Percentiles rank a stretch among this genome's conserved stretches.
Evolutionary conservation across 2,888 invertebrate species (phyloP).

Genomic region (Chymomyza procnemis): DNA sequence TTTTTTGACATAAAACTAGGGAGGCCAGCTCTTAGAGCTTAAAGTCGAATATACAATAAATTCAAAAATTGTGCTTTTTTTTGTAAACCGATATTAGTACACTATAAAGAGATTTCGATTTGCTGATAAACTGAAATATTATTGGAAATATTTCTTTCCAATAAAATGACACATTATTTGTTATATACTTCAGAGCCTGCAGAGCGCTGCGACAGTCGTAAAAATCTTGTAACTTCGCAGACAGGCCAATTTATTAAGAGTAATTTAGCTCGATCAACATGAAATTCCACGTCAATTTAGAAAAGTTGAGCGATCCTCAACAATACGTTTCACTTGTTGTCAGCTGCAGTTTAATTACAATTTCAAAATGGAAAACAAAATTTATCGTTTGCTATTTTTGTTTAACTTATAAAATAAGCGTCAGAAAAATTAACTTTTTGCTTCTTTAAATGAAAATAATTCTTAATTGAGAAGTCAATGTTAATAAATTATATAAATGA

Average conservation of each 20-base stretch:
- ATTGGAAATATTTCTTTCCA: not conserved
- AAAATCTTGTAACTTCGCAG: not conserved
- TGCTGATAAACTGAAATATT: too few species aligned
- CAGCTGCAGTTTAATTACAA: not conserved
- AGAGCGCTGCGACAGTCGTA: not conserved
- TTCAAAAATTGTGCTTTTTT: too few species aligned
- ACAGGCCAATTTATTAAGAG: constrained; percentile 20
- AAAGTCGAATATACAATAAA: too few species aligned
- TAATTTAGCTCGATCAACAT: constrained; percentile 3
- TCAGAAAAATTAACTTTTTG: not conserved
- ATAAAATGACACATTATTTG: constrained; percentile 11
- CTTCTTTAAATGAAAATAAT: constrained; percentile 40
- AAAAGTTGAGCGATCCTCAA: constrained; percentile 26
- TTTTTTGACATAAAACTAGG: too few species aligned
- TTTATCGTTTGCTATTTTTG: not conserved
- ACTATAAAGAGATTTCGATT: too few species aligned
- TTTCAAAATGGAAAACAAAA: not conserved
- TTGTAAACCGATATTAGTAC: too few species aligned
- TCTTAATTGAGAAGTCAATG: constrained; percentile 23
- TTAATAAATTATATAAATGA: not conserved
- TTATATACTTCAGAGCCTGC: constrained; percentile 23
- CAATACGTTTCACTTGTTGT: constrained; percentile 13
- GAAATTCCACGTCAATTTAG: constrained; percentile 42
- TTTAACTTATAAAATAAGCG: not conserved
- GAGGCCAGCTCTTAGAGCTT: too few species aligned